Evolutionary conservation across 2,113 vertebrate genomes (phyloP), one percentile per base, ranked within the genome.

Genomic region (Aramus guarauna): DNA sequence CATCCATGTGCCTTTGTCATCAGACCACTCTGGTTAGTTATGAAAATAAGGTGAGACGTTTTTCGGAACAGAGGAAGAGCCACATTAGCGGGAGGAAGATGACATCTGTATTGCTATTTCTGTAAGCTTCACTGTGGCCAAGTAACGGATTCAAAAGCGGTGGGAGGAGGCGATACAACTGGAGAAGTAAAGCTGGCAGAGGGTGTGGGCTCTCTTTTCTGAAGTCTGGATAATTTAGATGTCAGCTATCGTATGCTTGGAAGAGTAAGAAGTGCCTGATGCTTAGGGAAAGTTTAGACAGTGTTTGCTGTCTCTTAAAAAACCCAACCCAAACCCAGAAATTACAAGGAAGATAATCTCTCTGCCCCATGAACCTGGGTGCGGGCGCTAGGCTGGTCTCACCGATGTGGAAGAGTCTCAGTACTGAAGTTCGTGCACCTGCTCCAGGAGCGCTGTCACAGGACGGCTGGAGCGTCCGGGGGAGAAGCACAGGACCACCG

Each of bases 361-460:
- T 15, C 41, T 39, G 63, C 26, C 6, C 2, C 6, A 2, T 0
- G 39, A 47, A 23, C 13, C 45, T 6, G n/a, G 34, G 27, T 5
- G 4, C 1, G 0, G 5, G 47, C 3, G 4, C 80, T 24, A 5
- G 19, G 36, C 39, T 36, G 18, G 8, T 37, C 10, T 6, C 11
- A 0, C 27, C 0, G 43, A 3, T 12, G 2, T 0, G 9, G 37
- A 14, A 43, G 43, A 43, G 6, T 43, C 12, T 41, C 39, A 8
- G 48, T 4, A 11, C n/a, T 2, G 30, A 4, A 5, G 59, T 13
- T 12, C 1, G 4, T 6, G 41, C 22, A 6, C 9, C 23, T 3
- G 36, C 36, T 6, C 17, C 48, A 2, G 37, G 5, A 24, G 24
- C 36, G 74, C 32, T 11, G 8, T 5, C 36, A 2, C 24, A 2